Percentiles rank a stretch among this genome's conserved stretches.
Evolutionary conservation across 2,888 invertebrate genomes (phyloP).

Genomic region (Leptopilina drosophilae): DNA sequence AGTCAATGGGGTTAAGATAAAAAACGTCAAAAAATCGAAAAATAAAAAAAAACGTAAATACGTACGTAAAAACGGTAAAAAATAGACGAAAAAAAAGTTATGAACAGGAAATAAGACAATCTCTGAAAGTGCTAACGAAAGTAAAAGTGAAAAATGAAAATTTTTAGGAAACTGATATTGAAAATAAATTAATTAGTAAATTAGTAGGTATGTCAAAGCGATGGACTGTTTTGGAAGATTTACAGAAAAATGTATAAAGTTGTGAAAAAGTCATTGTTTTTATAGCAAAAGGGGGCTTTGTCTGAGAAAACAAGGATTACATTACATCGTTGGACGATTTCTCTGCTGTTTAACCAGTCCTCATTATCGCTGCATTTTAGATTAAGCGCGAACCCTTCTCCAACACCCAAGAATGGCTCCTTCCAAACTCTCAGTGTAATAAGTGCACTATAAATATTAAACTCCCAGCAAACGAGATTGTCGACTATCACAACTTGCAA

Average conservation of each 20-base stretch:
- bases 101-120: too few relatives aligned
- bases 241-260: background rate
- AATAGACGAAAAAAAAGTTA: background rate
- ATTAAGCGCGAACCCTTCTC: slow-evolving; percentile 55
- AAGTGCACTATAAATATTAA: slow-evolving; percentile 24
- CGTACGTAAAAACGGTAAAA: too few relatives aligned
- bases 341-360: slow-evolving; percentile 65
- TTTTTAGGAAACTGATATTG: slow-evolving; percentile 40
- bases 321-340: slow-evolving; percentile 45
- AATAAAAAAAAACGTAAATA: too few relatives aligned
- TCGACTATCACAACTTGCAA: slow-evolving; percentile 16
- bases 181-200: too few relatives aligned
- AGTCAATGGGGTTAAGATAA: slow-evolving; percentile 45
- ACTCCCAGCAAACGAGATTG: background rate
- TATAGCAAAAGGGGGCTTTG: background rate
- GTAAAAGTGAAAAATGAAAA: slow-evolving; percentile 27
- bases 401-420: slow-evolving; percentile 45
- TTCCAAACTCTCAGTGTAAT: slow-evolving; percentile 22
- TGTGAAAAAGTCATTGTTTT: background rate
- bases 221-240: too few relatives aligned
- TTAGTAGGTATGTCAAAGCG: too few relatives aligned
- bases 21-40: too few relatives aligned
- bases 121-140: too few relatives aligned
- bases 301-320: slow-evolving; percentile 35
- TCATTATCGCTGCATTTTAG: slow-evolving; percentile 72